phyloP scores from a whole-genome alignment of 2,888 invertebrate species.

The Orchesella flavescens region DNA sequence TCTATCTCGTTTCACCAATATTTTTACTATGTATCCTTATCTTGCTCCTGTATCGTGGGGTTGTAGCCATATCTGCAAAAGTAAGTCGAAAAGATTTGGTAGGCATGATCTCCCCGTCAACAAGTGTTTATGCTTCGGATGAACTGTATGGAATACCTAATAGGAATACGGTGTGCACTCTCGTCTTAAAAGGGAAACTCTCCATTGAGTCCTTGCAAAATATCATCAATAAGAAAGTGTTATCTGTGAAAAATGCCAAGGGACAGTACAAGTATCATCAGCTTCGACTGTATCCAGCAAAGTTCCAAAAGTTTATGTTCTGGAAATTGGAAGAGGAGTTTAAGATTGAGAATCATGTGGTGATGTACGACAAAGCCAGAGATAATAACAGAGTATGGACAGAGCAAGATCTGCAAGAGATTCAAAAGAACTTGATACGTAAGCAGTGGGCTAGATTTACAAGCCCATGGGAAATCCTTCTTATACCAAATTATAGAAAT shows the following conservation, averaged over 20 bases:
- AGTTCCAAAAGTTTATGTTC: slow-evolving; percentile 59
- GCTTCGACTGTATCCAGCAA: slow-evolving; percentile 62
- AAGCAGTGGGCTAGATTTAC: slow-evolving; percentile 66
- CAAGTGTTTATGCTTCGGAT: slow-evolving; percentile 60
- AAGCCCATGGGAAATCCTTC: slow-evolving; percentile 64
- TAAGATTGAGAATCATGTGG: slow-evolving; percentile 58
- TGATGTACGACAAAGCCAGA: slow-evolving; percentile 61
- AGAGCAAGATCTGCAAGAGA: slow-evolving; percentile 62
- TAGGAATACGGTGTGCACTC: slow-evolving; percentile 53
- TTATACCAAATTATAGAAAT: slow-evolving; percentile 62
- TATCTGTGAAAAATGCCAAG: slow-evolving; percentile 53
- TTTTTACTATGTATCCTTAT: slow-evolving; percentile 46
- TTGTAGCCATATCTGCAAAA: slow-evolving; percentile 53
- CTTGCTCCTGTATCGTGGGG: slow-evolving; percentile 44
- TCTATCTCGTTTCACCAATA: slow-evolving; percentile 60
- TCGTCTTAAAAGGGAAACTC: slow-evolving; percentile 60
- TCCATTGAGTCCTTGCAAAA: slow-evolving; percentile 59
- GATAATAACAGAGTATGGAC: slow-evolving; percentile 64
- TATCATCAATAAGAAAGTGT: slow-evolving; percentile 55
- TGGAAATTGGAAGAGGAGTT: slow-evolving; percentile 66
- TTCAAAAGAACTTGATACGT: slow-evolving; percentile 63
- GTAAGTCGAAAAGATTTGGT: slow-evolving; percentile 57
- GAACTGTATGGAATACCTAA: slow-evolving; percentile 66
- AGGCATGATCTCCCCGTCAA: slow-evolving; percentile 45
- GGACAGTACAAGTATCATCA: slow-evolving; percentile 51